phyloP scores from a whole-genome alignment of 2,797 vertebrate genomes.

The Gambusia yucatana region DNA sequence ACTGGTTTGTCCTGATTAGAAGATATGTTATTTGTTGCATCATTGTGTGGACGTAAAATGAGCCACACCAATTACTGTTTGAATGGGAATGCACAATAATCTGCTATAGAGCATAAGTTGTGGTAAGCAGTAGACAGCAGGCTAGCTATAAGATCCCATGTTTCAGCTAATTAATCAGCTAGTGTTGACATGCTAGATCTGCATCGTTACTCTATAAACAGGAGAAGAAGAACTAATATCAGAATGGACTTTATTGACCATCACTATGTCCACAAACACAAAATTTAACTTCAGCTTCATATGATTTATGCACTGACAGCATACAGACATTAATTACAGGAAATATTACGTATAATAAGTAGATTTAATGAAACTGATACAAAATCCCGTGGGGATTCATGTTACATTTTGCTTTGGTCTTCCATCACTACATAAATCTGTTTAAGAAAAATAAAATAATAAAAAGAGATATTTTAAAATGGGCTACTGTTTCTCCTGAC shows the following conservation, averaged over 20 bases:
- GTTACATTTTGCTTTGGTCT: neutral
- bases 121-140: neutral
- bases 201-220: neutral
- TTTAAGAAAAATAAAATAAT: neutral
- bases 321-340: neutral
- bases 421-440: neutral
- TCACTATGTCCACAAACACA: neutral
- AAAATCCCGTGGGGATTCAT: neutral
- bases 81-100: neutral
- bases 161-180: neutral
- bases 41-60: neutral
- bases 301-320: no score
- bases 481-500: neutral
- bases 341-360: neutral
- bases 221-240: neutral
- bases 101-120: neutral
- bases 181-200: neutral
- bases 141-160: neutral
- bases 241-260: neutral
- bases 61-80: neutral
- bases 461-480: neutral
- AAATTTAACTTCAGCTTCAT: no score
- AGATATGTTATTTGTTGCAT: neutral
- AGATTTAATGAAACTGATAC: neutral
- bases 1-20: neutral